Evolutionary conservation across 2,888 invertebrate species (phyloP).

Genomic region (Aphidius colemani): DNA sequence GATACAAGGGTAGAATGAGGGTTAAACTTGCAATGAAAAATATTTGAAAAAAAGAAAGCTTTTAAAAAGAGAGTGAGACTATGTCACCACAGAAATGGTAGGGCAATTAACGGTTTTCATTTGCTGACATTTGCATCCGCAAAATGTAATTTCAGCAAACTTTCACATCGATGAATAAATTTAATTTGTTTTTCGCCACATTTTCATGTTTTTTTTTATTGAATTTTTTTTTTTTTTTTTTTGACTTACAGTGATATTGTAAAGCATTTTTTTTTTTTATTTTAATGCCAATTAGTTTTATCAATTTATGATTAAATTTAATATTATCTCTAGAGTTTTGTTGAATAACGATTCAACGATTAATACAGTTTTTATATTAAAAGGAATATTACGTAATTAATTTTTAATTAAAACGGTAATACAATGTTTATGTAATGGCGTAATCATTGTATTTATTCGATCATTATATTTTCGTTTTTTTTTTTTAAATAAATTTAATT

Average conservation of each 20-base stretch:
- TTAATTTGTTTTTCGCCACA: constrained; percentile 3
- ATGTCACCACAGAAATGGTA: constrained; percentile 12
- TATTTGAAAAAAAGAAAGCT: not conserved
- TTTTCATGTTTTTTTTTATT: no score
- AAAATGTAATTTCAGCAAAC: constrained; percentile 19
- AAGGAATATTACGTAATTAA: not conserved
- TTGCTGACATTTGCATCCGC: constrained; percentile 19
- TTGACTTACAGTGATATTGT: no score
- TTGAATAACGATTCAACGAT: no score
- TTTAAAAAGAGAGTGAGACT: not conserved
- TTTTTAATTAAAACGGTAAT: not conserved
- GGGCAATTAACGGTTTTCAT: constrained; percentile 20
- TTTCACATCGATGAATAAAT: constrained; percentile 18
- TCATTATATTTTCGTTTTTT: no score
- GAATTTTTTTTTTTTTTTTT: no score
- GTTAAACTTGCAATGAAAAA: not conserved
- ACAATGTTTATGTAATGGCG: not conserved
- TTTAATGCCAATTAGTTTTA: no score
- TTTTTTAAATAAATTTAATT: not conserved
- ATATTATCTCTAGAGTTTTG: no score
- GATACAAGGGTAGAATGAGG: no score
- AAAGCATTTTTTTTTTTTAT: no score
- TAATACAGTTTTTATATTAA: no score
- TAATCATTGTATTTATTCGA: not conserved
- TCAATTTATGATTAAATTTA: no score